phyloP scores from a whole-genome alignment of 2,113 vertebrate genomes.

The Otis tarda region DNA sequence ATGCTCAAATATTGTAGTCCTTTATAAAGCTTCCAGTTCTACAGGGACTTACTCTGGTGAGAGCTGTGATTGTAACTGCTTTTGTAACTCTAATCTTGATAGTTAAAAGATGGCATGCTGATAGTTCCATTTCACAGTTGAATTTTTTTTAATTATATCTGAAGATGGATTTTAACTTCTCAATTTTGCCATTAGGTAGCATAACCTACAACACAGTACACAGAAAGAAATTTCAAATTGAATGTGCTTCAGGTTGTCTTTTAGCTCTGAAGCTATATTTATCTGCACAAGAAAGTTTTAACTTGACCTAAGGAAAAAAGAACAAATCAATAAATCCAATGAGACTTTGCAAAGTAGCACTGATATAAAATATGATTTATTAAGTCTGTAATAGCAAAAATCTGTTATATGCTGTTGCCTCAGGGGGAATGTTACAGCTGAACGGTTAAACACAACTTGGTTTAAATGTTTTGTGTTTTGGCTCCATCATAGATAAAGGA shows the following conservation, averaged over 20 bases:
- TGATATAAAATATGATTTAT: constrained; percentile 49
- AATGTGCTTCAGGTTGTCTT: neutral
- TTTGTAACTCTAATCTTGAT: constrained; percentile 10
- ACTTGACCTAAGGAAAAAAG: constrained; percentile 17
- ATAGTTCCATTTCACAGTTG: constrained; percentile 65
- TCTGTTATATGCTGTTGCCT: neutral
- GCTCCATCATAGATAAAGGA: neutral
- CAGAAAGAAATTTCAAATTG: neutral
- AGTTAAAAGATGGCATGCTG: constrained; percentile 43
- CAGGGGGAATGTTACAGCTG: neutral
- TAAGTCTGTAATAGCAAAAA: constrained; percentile 23
- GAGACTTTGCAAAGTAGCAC: neutral
- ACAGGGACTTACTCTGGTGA: neutral
- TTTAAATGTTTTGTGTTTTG: neutral
- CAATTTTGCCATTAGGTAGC: constrained; percentile 36
- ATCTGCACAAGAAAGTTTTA: constrained; percentile 7
- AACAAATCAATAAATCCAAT: constrained; percentile 37
- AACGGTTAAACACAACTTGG: neutral
- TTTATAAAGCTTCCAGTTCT: neutral
- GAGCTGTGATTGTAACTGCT: neutral
- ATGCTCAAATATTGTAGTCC: neutral
- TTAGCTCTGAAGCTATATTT: neutral
- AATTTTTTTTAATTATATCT: constrained; percentile 61
- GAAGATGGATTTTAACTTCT: constrained; percentile 47
- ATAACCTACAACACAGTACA: neutral